Evolutionary conservation across 2,888 invertebrate species (phyloP), one percentile per base, ranked within the genome.

Genomic region (Rhyacophila evoluta): DNA sequence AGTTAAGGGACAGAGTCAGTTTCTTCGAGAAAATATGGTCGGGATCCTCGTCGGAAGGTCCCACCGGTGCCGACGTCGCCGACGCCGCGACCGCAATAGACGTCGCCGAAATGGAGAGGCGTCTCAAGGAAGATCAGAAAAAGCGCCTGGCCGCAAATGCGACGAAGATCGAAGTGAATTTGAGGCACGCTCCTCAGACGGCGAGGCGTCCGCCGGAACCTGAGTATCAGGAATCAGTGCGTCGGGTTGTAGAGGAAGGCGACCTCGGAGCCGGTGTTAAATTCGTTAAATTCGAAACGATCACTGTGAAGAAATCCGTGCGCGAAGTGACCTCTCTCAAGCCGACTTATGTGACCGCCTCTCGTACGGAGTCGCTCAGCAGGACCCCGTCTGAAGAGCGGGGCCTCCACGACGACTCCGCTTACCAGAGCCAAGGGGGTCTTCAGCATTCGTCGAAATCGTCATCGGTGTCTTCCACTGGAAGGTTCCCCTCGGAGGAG

Each of bases 11-110:
- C 84, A 92, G 94, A 84, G 95, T 95, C 83, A 92, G 91, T 83
- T 94, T 95, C 86, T 95, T 94, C 87, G 95, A 95, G 86, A 93
- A 93, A 88, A 92, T 95, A 83, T 95, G 94, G 94, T 90, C 92
- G 81, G 92, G 93, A 27, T 69, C 79, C 39, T 77, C 77, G 15
- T 85, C 88, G 81, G 84, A 86, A 83, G 86, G 85, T 73, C 74
- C 75, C 1, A 85, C 88, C 82, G 84, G 86, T 83, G 86, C 85
- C 77, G 84, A 87, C 84, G 82, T 87, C 85, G 83, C 85, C 82
- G 87, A 90, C 84, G 85, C 87, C 72, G 86, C 88, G 80, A 86
- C 88, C 25, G 85, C 89, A 28, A 89, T 90, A 19, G 90, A 92
- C 85, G 92, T 92, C 15, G 88, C 89, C 80, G 92, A 92, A 77